Base-by-base conservation (phyloP, 2,113 vertebrate genomes). In the Siniperca knerii region DNA sequence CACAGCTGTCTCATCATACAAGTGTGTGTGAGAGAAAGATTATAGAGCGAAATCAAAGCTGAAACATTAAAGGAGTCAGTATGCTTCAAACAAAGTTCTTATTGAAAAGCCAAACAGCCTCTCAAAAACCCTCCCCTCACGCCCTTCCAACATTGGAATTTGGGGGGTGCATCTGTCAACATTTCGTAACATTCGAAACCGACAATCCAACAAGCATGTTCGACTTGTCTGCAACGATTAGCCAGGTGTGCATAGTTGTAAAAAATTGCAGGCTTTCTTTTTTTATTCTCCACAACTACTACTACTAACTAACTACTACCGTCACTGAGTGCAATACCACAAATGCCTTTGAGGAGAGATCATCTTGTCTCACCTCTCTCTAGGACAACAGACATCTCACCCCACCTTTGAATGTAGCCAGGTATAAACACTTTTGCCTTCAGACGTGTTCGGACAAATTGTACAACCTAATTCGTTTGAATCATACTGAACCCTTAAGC, bases 401-500 rank as follows among this genome's bases (percentile, higher is more conserved):
- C 8, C 33, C 11, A 42, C 58, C 18, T 46, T 29, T 12, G 1
- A 60, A 25, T 61, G 33, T 60, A 61, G 21, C 61, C 61, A 18
- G 29, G 6, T 20, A 62, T 23, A 57, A 48, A 48, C 46, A 4
- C 40, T 50, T 78, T 18, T 9, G 33, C 62, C 4, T 25, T 74
- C 54, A 70, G 37, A 37, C 57, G 18, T 55, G 8, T 74, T 57
- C 0, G 1, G 50, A 55, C 2, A 1, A 46, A 15, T 16, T 55
- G 10, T 13, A 42, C 13, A 50, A 50, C 48, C 23, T 58, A 0
- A 12, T 73, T 52, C 2, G 9, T 81, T 84, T 82, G 61, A 82
- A 67, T 44, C 83, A 83, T 62, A 81, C 64, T 83, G 54, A 84
- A 66, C 37, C 75, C 44, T 74, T 42, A 18, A n/a, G 29, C 33